Base-by-base conservation (phyloP, 2,797 vertebrate species). In the Phrynocephalus forsythii region DNA sequence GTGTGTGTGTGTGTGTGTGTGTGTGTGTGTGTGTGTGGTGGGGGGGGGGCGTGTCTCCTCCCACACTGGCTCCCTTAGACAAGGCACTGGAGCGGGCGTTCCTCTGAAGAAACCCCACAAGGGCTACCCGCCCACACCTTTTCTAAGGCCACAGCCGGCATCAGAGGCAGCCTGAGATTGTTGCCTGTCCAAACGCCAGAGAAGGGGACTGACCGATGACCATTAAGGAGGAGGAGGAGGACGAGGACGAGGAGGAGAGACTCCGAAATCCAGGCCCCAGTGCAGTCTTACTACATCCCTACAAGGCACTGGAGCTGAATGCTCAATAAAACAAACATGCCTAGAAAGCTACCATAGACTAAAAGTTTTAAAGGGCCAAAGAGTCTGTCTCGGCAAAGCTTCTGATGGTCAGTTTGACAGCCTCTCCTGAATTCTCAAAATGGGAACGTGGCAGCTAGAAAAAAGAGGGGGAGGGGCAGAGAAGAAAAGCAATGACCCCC, bases 311-410 rank as follows among this genome's bases (percentile, higher is more conserved):
- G 30, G 26, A 18, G 44, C 30, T 56, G 20, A 81, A 77, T 44
- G 16, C 56, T 73, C 71, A 20, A 38, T 75, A 3, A 50, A 81
- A 63, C 13, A 44, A n/a, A 52, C 9, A 10, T 24, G 38, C 38
- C 5, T 38, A 73, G 79, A 44, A 81, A 50, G 16, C 66, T 30
- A n/a, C 26, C 28, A 28, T 79, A 91, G 82, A 93, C 80, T 11
- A 38, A 7, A 28, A 0, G 0, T 66, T 79, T 84, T 24, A 63
- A 63, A 48, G 1, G 5, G 71, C 63, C 0, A 44, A 44, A 73
- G 38, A 52, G 1, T 1, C 20, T 44, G 79, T 30, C 1, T 3
- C 10, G 3, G 9, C 6, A 16, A 5, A 38, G 71, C 26, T 0
- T 8, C 24, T 6, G 91, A 85, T 87, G 63, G 82, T 48, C 4